Conservation (phyloP, 2,888 invertebrate genomes). For the Charanyca ferruginea region DNA sequence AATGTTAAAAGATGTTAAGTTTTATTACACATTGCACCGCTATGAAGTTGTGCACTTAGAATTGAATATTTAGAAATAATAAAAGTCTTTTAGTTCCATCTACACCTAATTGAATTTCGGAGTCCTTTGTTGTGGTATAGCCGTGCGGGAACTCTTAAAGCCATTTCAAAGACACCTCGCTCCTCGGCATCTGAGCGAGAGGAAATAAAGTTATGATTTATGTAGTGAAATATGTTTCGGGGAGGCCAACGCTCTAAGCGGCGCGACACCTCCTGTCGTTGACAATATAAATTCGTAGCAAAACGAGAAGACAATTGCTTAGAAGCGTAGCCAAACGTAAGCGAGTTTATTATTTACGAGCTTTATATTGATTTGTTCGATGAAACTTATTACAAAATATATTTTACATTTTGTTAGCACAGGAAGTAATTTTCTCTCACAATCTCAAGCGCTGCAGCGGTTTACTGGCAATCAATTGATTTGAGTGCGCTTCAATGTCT, state of each 20-base stretch:
- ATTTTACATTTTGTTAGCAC: conserved; percentile 32
- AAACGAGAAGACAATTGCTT: conserved; percentile 79
- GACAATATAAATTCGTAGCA: conserved; percentile 80
- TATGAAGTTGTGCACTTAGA: conserved; percentile 63
- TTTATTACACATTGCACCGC: background rate
- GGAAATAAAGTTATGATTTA: conserved; percentile 91
- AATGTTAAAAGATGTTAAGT: background rate
- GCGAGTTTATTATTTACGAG: conserved; percentile 61
- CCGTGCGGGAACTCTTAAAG: conserved; percentile 84
- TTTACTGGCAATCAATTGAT: conserved; percentile 79
- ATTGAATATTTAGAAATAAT: conserved; percentile 79
- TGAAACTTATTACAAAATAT: conserved; percentile 46
- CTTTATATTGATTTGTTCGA: conserved; percentile 51
- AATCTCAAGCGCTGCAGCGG: conserved; percentile 76
- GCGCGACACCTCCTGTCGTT: conserved; percentile 78
- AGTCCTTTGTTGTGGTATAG: conserved; percentile 86
- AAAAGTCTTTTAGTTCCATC: conserved; percentile 76
- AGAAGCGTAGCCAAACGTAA: conserved; percentile 65
- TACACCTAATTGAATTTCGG: conserved; percentile 86
- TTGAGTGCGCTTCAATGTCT: conserved; percentile 77
- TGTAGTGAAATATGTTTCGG: conserved; percentile 88
- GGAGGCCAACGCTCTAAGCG: conserved; percentile 77
- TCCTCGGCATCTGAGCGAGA: conserved; percentile 83
- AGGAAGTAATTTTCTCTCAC: conserved; percentile 59
- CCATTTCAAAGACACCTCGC: conserved; percentile 88